Evolutionary conservation across 64 coral and sea anemone genomes (phyloP), one percentile per base, ranked within the genome.

Genomic region (Hydrozoanthus tunicans): DNA sequence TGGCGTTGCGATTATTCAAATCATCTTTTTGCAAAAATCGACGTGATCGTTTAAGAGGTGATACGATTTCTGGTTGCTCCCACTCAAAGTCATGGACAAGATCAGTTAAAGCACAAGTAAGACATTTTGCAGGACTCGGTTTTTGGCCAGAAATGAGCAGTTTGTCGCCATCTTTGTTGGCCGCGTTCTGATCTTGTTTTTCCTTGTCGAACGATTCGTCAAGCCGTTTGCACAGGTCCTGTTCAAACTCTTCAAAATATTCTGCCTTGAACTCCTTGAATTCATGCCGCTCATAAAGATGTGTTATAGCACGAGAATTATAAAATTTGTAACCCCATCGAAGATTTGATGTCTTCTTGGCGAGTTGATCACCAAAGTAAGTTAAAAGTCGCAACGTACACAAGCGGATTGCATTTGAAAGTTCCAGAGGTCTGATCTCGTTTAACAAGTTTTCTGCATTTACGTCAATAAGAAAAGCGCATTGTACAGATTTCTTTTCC

Each of bases 321-420:
- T 94, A 99, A 63, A 99, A 96, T 26, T 99, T 95, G 69, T 84
- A 99, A 57, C 97, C 97, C 97, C 97, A 99, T 62, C 86, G 83
- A 14, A 99, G 66, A 85, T 43, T 78, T 14, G 83, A 90, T 53
- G 53, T 68, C 27, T 73, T 79, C 51, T 62, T 54, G 26, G 59
- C 73, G 0, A 79, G 63, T 4, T 82, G 63, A 20, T 95, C 78
- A 64, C 73, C 81, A 62, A 99, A 94, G 59, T 99, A 95, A 14
- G 83, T 81, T 51, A 99, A 80, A 14, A 99, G 62, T 62, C 83
- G 81, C 52, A 99, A 57, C 3, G 89, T 85, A 76, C 94, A 99
- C 58, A 95, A 80, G 70, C 89, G 84, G 86, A 99, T 81, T 64
- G 92, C 92, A 43, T 80, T 93, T 10, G 80, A 89, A 24, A 94